A percentile compares a stretch with the other conserved stretches of the same genome.
These are phyloP conservation scores for Myrmecophaga tridactyla DNA, from an alignment of 2,113 vertebrate genomes.

Conservation along the genomic window DNA sequence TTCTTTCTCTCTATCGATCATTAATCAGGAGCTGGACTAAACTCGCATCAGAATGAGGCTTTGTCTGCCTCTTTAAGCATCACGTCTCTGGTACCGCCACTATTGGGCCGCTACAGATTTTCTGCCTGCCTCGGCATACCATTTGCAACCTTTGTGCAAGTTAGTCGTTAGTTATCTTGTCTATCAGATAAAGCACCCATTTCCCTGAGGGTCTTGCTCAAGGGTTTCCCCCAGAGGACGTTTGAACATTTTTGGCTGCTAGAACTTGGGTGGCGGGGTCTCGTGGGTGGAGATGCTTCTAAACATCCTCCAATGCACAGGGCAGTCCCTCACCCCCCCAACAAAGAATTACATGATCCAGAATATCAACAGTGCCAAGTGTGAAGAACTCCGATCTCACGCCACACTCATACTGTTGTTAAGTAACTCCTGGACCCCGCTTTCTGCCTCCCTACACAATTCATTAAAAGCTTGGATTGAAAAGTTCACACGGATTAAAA, in stretches of 20 bases:
- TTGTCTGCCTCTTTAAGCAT: not conserved
- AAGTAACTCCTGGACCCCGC: not conserved
- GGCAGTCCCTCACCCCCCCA: too few species aligned
- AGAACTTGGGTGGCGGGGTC: fast-evolving
- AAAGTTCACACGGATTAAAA: not conserved
- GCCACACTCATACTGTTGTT: fast-evolving
- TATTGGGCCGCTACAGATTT: not conserved
- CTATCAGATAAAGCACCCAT: not conserved
- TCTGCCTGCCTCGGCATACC: not conserved
- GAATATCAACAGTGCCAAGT: fast-evolving
- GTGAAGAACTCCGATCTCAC: fast-evolving
- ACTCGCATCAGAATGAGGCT: not conserved
- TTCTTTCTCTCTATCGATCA: not conserved
- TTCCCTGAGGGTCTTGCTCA: not conserved
- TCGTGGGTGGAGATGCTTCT: not conserved
- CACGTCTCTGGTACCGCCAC: not conserved
- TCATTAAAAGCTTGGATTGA: not conserved
- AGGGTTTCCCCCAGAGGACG: not conserved
- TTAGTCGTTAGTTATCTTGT: not conserved
- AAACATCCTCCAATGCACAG: too few species aligned
- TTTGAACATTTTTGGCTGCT: not conserved
- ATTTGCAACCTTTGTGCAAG: not conserved
- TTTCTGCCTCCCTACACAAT: not conserved
- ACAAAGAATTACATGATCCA: not conserved
- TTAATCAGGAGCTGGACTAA: not conserved